Conservation (phyloP, 1,140 invertebrate genomes). For the Dendrolimus kikuchii region DNA sequence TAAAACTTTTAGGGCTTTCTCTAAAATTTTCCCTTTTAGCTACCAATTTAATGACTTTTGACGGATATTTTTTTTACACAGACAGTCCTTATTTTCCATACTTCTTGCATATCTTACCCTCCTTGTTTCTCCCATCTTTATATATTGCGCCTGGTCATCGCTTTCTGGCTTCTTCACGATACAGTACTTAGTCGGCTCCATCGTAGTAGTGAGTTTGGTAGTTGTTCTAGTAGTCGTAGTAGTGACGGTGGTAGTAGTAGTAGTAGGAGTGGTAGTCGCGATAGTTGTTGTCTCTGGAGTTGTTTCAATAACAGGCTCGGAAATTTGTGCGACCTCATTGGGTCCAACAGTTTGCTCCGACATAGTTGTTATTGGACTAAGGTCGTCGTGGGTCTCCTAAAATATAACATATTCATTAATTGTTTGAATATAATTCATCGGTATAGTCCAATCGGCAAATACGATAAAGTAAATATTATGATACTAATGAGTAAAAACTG, state of each 20-base stretch:
- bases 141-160: slow-evolving; percentile 61
- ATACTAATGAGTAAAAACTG: no score
- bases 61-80: no score
- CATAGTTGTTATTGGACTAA: slow-evolving; percentile 56
- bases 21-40: no score
- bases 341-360: slow-evolving; percentile 54
- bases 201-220: slow-evolving; percentile 77
- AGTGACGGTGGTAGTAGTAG: slow-evolving; percentile 68
- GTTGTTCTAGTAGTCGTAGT: slow-evolving; percentile 68
- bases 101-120: slow-evolving; percentile 28
- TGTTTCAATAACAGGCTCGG: slow-evolving; percentile 51
- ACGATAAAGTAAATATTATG: no score
- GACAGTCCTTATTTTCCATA: no score
- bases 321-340: slow-evolving; percentile 51
- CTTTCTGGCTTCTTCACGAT: slow-evolving; percentile 83
- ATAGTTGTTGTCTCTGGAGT: slow-evolving; percentile 67
- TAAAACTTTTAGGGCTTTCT: no score
- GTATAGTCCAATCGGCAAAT: no score
- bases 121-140: slow-evolving; percentile 63
- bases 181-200: slow-evolving; percentile 84
- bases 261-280: slow-evolving; percentile 72
- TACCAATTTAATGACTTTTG: no score
- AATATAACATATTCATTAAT: slow-evolving; percentile 8
- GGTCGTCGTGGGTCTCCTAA: slow-evolving; percentile 49
- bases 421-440: no score